Percentiles rank a stretch among this genome's conserved stretches.
These are phyloP conservation scores for Horisme vitalbata DNA, from an alignment of 2,888 invertebrate species.

Conservation along the genomic window DNA sequence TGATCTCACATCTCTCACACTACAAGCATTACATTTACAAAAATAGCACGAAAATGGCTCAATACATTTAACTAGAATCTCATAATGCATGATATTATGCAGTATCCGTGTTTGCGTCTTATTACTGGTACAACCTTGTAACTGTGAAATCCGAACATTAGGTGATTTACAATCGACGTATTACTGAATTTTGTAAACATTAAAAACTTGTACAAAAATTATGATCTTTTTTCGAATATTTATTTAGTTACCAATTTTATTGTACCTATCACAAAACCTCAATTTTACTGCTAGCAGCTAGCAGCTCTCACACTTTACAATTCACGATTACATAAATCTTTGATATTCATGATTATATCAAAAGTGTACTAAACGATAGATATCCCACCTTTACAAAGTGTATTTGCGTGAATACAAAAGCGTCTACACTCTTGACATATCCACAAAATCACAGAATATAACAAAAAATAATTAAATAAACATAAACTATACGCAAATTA, in stretches of 20 bases:
- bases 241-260: slow-evolving; percentile 75
- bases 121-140: slow-evolving; percentile 35
- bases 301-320: slow-evolving; percentile 69
- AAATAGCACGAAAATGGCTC: slow-evolving; percentile 77
- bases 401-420: slow-evolving; percentile 34
- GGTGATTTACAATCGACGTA: slow-evolving; percentile 46
- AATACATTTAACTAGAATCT: slow-evolving; percentile 70
- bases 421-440: slow-evolving; percentile 50
- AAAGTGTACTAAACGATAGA: slow-evolving; percentile 36
- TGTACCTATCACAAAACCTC: slow-evolving; percentile 79
- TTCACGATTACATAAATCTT: slow-evolving; percentile 58
- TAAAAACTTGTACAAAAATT: slow-evolving; percentile 74
- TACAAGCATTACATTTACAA: slow-evolving; percentile 75
- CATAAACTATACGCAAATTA: slow-evolving; percentile 60
- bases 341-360: slow-evolving; percentile 56
- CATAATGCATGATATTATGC: slow-evolving; percentile 67
- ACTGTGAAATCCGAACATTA: slow-evolving; percentile 44
- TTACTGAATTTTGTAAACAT: slow-evolving; percentile 41
- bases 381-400: slow-evolving; percentile 54
- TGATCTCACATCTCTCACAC: slow-evolving; percentile 25
- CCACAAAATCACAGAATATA: slow-evolving; percentile 53
- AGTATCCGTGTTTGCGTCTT: slow-evolving; percentile 62
- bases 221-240: slow-evolving; percentile 62
- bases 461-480: slow-evolving; percentile 61
- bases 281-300: slow-evolving; percentile 79